These are phyloP conservation scores for Somateria mollissima DNA, from an alignment of 2,797 vertebrate genomes.

Conservation along the genomic window DNA sequence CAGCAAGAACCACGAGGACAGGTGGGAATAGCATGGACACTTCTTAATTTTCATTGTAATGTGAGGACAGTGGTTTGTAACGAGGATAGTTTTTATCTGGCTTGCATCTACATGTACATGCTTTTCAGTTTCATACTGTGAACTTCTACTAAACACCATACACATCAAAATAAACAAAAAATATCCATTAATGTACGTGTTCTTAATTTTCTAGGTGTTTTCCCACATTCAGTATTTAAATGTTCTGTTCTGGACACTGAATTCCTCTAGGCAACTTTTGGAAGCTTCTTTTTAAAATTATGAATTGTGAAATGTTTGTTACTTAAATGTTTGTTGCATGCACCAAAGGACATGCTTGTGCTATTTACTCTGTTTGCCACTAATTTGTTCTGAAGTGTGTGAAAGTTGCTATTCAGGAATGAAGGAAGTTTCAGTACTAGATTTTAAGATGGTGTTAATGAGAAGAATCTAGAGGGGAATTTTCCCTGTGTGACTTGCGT, in stretches of 20 bases:
- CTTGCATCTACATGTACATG: neutral
- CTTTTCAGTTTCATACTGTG: neutral
- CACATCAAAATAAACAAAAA: neutral
- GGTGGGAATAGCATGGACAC: neutral
- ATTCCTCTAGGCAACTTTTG: neutral
- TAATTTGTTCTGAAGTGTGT: neutral
- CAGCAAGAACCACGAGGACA: neutral
- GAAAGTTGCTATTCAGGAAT: neutral
- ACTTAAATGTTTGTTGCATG: neutral
- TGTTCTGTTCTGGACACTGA: neutral
- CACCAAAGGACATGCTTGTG: conserved; percentile 4
- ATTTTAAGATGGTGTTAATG: neutral
- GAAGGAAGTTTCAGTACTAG: neutral
- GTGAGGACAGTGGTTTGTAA: neutral
- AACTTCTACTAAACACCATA: neutral
- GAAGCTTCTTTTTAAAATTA: conserved; percentile 15
- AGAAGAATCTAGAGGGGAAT: fast-evolving
- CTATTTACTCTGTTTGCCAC: neutral
- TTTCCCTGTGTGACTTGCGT: fast-evolving
- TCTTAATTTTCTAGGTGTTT: neutral
- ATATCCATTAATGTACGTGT: neutral
- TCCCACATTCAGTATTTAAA: neutral
- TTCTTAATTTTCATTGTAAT: neutral
- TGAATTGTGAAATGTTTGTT: conserved; percentile 48
- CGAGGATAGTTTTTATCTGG: neutral